Evolutionary conservation across 2,888 invertebrate species (phyloP).

Genomic region (Eupithecia abbreviata): DNA sequence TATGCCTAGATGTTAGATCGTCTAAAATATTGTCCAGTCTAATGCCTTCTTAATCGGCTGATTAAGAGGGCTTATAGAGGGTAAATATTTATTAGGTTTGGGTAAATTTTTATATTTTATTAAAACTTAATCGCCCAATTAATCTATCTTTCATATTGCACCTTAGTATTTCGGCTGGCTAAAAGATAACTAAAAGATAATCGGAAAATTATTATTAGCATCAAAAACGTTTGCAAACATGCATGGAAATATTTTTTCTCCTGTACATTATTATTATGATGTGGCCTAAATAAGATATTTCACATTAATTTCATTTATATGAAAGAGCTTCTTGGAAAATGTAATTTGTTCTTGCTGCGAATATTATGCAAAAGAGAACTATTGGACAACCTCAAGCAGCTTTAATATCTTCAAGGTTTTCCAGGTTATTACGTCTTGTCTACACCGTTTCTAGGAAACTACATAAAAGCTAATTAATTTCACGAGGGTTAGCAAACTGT

Average conservation of each 20-base stretch:
- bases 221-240: too few relatives aligned
- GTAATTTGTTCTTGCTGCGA: neutral
- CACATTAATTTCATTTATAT: neutral
- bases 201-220: too few relatives aligned
- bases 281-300: neutral
- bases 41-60: neutral
- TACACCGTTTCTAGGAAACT: conserved; percentile 6
- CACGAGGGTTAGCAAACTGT: neutral
- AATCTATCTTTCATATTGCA: too few relatives aligned
- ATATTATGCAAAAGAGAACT: neutral
- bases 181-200: too few relatives aligned
- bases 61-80: neutral
- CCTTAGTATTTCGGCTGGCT: too few relatives aligned
- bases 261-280: neutral
- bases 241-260: neutral
- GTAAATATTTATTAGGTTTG: too few relatives aligned
- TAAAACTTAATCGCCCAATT: too few relatives aligned
- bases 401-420: conserved; percentile 3
- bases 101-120: too few relatives aligned
- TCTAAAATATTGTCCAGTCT: neutral
- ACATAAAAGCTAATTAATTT: conserved; percentile 19
- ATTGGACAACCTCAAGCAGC: neutral
- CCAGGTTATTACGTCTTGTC: neutral
- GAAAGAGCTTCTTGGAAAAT: neutral
- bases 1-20: neutral